These are phyloP conservation scores for Leptopterna dolabrata DNA, from an alignment of 2,888 invertebrate species.

Conservation along the genomic window DNA sequence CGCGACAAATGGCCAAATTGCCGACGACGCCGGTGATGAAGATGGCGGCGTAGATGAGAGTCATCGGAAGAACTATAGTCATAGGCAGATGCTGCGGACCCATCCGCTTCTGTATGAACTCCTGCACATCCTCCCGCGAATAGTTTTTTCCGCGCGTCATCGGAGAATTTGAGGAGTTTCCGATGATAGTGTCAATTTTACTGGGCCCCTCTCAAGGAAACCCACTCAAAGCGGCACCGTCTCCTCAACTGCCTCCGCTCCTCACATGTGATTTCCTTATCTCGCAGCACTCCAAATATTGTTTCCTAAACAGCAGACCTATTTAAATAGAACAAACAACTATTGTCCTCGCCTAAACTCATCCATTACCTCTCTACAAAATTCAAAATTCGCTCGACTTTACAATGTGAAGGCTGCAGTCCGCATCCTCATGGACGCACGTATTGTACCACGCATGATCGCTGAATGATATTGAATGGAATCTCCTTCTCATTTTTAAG, in stretches of 20 bases:
- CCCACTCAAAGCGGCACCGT: conserved; percentile 6
- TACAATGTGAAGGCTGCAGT: background rate
- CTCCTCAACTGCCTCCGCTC: conserved; percentile 30
- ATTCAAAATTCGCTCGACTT: background rate
- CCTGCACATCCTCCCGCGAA: conserved; percentile 67
- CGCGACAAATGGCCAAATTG: conserved; percentile 85
- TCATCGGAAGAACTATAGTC: conserved; percentile 70
- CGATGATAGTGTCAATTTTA: background rate
- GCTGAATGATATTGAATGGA: no score
- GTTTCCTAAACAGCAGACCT: conserved; percentile 47
- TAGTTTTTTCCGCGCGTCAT: conserved; percentile 10
- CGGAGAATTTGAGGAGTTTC: background rate
- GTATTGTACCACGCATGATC: no score
- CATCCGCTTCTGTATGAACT: conserved; percentile 72
- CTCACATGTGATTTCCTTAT: conserved; percentile 19
- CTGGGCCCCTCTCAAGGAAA: background rate
- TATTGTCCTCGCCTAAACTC: conserved; percentile 23
- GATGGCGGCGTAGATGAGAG: conserved; percentile 78
- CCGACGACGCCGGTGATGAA: conserved; percentile 87
- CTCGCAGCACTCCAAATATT: conserved; percentile 47
- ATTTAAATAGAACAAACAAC: conserved; percentile 46
- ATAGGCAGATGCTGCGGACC: conserved; percentile 75
- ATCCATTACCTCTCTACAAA: conserved; percentile 14
- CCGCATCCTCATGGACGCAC: no score
- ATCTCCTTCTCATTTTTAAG: no score